A percentile compares a stretch with the other conserved stretches of the same genome.
phyloP scores from a whole-genome alignment of 2,888 invertebrate species.

The Keiferia lycopersicella region DNA sequence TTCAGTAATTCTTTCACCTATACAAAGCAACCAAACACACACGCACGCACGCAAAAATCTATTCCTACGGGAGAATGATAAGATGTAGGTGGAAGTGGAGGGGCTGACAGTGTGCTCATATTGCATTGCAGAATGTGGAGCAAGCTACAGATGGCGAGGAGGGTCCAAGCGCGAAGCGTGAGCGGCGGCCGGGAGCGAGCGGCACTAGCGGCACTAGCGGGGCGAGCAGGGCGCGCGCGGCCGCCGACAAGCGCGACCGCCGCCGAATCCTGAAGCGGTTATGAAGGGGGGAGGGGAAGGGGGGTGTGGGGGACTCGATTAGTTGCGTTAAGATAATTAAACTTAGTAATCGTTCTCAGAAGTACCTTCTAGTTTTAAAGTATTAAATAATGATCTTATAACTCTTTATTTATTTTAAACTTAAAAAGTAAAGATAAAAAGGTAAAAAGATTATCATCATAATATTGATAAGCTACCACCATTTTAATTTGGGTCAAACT shows the following conservation, averaged over 20 bases:
- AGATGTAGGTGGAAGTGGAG: no score
- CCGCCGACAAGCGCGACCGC: constrained; percentile 42
- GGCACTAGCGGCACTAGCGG: constrained; percentile 79
- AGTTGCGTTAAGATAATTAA: constrained; percentile 12
- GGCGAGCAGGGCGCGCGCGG: constrained; percentile 78
- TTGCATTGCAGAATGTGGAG: constrained; percentile 1
- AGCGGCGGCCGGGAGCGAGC: constrained; percentile 65
- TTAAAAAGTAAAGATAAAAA: no score
- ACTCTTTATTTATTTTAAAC: not conserved
- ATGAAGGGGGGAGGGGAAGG: constrained; percentile 38
- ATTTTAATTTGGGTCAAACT: no score
- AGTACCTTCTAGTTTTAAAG: constrained; percentile 23
- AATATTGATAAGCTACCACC: no score
- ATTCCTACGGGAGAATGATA: no score
- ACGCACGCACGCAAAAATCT: no score
- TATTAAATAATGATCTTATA: constrained; percentile 14
- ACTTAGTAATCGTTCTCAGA: constrained; percentile 12
- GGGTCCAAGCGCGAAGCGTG: constrained; percentile 82
- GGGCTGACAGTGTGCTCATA: not conserved
- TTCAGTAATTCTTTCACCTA: no score
- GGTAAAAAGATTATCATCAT: no score
- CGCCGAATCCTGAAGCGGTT: constrained; percentile 64
- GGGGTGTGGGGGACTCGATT: not conserved
- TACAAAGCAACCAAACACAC: no score
- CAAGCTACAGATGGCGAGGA: not conserved